Conservation (phyloP, 2,113 vertebrate genomes). For the Candoia aspera region DNA sequence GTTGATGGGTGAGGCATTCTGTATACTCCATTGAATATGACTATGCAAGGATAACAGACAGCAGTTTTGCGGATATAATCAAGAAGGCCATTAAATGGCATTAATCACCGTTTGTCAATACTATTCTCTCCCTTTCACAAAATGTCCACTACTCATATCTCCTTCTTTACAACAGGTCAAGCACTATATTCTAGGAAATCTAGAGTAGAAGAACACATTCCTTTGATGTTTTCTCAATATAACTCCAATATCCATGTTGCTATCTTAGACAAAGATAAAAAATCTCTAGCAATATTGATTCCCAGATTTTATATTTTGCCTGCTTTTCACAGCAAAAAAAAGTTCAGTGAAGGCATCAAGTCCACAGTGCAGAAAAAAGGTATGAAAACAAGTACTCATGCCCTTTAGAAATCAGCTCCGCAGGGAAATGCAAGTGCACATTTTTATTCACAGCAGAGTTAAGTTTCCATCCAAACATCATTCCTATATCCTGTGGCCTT, state of each 20-base stretch:
- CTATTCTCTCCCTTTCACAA: background rate
- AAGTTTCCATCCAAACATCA: constrained; percentile 66
- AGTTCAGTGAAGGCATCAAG: background rate
- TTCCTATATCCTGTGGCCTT: constrained; percentile 59
- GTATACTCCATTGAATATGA: background rate
- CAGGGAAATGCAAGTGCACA: constrained; percentile 53
- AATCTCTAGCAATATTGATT: background rate
- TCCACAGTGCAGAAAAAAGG: constrained; percentile 18
- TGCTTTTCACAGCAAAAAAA: constrained; percentile 38
- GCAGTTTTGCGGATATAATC: background rate
- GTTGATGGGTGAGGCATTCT: background rate
- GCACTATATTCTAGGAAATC: background rate
- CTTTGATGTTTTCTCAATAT: background rate
- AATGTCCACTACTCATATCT: background rate
- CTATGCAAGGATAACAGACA: background rate
- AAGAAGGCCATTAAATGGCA: background rate
- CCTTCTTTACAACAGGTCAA: background rate
- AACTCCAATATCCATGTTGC: background rate
- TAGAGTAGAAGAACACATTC: background rate
- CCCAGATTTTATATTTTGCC: background rate
- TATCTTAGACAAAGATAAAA: background rate
- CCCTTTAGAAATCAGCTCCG: constrained; percentile 57
- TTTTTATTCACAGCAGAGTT: constrained; percentile 61
- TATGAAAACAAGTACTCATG: constrained; percentile 56
- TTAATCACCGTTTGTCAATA: background rate